Evolutionary conservation across 23 tunicate species (phyloP), one percentile per base, ranked within the genome.

Genomic region (Trididemnum nubilum): DNA sequence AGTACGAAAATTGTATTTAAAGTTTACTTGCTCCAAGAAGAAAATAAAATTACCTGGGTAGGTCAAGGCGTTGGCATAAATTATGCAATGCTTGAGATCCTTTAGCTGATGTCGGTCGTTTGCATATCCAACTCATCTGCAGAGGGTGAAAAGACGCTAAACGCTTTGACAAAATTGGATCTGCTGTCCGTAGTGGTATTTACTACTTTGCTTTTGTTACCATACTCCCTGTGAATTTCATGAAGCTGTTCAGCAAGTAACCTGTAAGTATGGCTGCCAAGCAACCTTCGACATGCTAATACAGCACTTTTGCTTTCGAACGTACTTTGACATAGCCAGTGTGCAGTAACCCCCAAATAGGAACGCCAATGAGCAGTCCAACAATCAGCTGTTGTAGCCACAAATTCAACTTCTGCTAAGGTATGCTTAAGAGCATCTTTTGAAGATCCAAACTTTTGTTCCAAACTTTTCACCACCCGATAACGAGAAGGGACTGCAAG

Each of bases 291-390:
- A 44, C 54, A 44, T 15, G 54, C 54, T 44, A 44, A 44, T 44
- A 44, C 54, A 44, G 54, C 54, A 44, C 54, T 44, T 44, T 44
- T 44, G 9, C 54, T 44, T 44, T 15, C 54, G 54, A 44, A 44
- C 54, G 54, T 44, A 44, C 54, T 44, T 44, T 44, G 54, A 44
- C 54, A 44, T 7, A 44, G 54, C 54, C 54, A 44, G 54, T 44
- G 54, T 44, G 54, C 54, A 44, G 54, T 44, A 44, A 44, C 54
- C 54, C 54, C 54, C 54, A 44, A 44, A 44, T 44, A 44, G 54
- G 54, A 44, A 44, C 54, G 54, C 54, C 54, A 15, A 44, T 44
- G 54, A 44, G 54, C 54, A 44, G 54, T 44, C 54, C 54, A 44
- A 44, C 54, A 44, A 44, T 44, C 54, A 44, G 54, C 54, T 44